Conservation (phyloP, 1,140 invertebrate genomes). For the Cotesia vestalis region DNA sequence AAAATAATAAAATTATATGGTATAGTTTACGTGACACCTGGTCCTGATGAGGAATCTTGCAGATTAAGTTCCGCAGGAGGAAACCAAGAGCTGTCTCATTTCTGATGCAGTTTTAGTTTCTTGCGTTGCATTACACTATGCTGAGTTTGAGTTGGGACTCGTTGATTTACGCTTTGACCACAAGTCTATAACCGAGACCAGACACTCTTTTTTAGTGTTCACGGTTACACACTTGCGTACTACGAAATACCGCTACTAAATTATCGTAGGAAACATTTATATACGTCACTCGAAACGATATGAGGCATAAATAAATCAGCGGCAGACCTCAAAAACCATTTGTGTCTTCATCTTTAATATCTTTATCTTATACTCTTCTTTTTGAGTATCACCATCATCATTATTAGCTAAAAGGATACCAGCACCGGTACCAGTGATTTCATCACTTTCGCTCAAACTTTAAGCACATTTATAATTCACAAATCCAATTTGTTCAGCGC, state of each 20-base stretch:
- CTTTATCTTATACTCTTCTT: slow-evolving; percentile 11
- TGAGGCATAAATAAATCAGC: slow-evolving; percentile 31
- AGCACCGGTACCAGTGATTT: too few species aligned
- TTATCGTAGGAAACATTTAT: slow-evolving; percentile 25
- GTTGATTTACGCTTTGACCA: slow-evolving; percentile 15
- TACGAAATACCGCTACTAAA: slow-evolving; percentile 21
- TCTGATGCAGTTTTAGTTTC: too few species aligned
- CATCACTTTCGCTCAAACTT: too few species aligned
- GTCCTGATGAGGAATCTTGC: too few species aligned
- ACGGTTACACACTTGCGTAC: slow-evolving; percentile 7
- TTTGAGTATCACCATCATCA: not conserved
- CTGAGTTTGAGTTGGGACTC: not conserved
- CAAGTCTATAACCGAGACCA: slow-evolving; percentile 7
- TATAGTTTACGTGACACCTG: too few species aligned
- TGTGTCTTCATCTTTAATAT: slow-evolving; percentile 13
- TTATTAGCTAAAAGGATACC: too few species aligned
- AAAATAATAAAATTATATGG: too few species aligned
- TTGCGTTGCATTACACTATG: too few species aligned
- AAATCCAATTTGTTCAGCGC: too few species aligned
- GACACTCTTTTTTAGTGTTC: not conserved
- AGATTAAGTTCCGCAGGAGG: too few species aligned
- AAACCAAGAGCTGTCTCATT: too few species aligned
- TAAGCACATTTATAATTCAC: too few species aligned
- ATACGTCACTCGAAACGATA: slow-evolving; percentile 30
- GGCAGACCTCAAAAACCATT: slow-evolving; percentile 28